These are phyloP conservation scores for Cerastis leucographa DNA, from an alignment of 2,888 invertebrate species.

Conservation along the genomic window DNA sequence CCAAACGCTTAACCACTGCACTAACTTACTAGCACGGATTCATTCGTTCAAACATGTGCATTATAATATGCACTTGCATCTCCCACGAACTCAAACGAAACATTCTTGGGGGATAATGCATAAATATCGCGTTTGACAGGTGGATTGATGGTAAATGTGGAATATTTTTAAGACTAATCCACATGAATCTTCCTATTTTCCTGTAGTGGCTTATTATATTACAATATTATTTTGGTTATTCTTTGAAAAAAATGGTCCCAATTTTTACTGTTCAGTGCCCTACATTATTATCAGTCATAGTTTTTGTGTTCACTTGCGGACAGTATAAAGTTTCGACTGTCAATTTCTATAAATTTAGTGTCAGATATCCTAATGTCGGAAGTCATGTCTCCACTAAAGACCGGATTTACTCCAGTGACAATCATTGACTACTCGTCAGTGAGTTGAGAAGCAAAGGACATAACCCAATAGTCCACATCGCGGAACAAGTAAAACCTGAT, in stretches of 20 bases:
- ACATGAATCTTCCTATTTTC: neutral
- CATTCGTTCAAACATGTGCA: conserved; percentile 5
- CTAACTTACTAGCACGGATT: neutral
- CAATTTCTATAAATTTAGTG: neutral
- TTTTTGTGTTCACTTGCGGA: neutral
- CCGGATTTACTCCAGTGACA: conserved; percentile 25
- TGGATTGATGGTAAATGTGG: conserved; percentile 10
- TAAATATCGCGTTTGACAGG: conserved; percentile 35
- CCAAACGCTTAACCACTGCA: neutral
- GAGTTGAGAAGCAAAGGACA: conserved; percentile 63
- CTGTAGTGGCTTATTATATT: neutral
- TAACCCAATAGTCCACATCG: conserved; percentile 80
- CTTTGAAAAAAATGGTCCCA: neutral
- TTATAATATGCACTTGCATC: conserved; percentile 25
- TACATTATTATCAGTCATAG: neutral
- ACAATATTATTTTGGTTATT: neutral
- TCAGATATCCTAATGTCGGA: neutral
- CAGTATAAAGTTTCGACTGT: neutral
- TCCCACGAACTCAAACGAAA: conserved; percentile 48
- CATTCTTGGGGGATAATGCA: conserved; percentile 48
- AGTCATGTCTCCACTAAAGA: conserved; percentile 17
- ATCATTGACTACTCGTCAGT: conserved; percentile 50
- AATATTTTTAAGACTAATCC: conserved; percentile 3
- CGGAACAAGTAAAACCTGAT: conserved; percentile 74
- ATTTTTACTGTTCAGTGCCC: neutral